These are phyloP conservation scores for Bimastos eiseni DNA, from an alignment of 2,888 invertebrate genomes.

Conservation along the genomic window DNA sequence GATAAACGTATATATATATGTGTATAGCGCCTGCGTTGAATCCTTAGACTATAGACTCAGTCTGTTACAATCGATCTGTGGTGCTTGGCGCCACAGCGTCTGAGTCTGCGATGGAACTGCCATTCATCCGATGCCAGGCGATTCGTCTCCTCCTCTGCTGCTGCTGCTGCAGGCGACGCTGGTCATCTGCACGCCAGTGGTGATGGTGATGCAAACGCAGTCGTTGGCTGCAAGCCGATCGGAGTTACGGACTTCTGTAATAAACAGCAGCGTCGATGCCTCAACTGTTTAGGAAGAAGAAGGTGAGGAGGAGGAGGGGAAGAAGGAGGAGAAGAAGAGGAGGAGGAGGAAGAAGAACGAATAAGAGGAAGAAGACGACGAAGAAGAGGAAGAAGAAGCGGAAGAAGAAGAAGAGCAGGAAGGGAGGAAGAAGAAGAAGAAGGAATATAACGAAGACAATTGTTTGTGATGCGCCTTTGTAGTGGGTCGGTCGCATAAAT, in stretches of 20 bases:
- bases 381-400: too few species aligned
- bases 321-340: too few species aligned
- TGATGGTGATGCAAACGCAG: neutral
- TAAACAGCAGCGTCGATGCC: neutral
- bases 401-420: too few species aligned
- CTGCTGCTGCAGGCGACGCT: conserved; percentile 16
- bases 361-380: too few species aligned
- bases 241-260: neutral
- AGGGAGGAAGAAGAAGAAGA: too few species aligned
- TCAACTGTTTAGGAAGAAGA: neutral
- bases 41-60: neutral
- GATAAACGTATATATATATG: neutral
- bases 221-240: neutral
- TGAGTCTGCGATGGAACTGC: conserved; percentile 13
- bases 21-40: neutral
- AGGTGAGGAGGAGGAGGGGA: too few species aligned
- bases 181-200: neutral
- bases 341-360: too few species aligned
- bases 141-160: conserved; percentile 6
- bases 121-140: neutral
- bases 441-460: too few species aligned
- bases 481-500: too few species aligned
- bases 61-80: neutral
- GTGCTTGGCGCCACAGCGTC: neutral
- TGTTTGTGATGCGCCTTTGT: too few species aligned